Evolutionary conservation across 2,888 invertebrate species (phyloP), one percentile per base, ranked within the genome.

Genomic region (Cosmia trapezina): DNA sequence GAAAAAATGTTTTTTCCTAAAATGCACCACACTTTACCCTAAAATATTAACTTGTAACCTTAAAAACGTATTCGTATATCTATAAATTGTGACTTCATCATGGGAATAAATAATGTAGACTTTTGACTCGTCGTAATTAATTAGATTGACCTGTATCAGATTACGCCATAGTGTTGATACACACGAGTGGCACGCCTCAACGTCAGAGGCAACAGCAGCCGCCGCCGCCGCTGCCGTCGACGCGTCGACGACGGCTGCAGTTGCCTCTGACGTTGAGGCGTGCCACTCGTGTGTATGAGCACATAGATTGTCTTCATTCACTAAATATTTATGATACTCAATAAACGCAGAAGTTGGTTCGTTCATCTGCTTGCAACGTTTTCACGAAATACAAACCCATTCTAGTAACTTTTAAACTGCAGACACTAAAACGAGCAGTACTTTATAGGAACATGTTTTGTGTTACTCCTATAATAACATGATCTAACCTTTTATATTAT

Each of bases 401-500:
- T 5, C 14, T 17, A 14, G 0, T 4, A 47, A 19, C 4, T n/a
- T 47, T 33, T 28, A 45, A n/a, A 9, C n/a, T 49, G 49, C n/a
- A 49, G 51, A 51, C n/a, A 45, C 4, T 28, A 1, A 4, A 47
- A 28, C 12, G 3, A 33, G 14, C 19, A 43, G 43, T 59, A 51
- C 37, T 37, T 53, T 33, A 43, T 11, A 45, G 19, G 22, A 74
- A 19, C 19, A 2, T 3, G 12, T 51, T 41, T 60, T 22, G 2
- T 12, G 12, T 59, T 65, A 45, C 17, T 45, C 12, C n/a, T 6
- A 7, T 61, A 37, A 37, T 28, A 28, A 28, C 3, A 61, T 17
- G 4, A 19, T 37, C 9, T n/a, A 56, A 51, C 51, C 43, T 49
- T 65, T 37, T 80, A 57, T 37, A 57, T 49, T 62, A 76, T 80